Evolutionary conservation across 2,888 invertebrate species (phyloP).

Genomic region (Cosmorhoe ocellata): DNA sequence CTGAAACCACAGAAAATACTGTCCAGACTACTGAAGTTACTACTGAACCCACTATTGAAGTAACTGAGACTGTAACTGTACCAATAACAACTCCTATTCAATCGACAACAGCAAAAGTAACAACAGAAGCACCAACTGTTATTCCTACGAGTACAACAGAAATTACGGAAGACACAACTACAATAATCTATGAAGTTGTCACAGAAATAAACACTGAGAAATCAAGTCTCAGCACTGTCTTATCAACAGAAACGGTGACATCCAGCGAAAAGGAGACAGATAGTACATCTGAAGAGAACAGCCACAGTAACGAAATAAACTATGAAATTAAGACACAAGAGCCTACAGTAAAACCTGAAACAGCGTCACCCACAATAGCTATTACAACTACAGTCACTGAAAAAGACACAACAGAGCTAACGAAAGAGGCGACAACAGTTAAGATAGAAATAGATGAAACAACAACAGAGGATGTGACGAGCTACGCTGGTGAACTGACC

Average conservation of each 20-base stretch:
- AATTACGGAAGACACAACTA: conserved; percentile 49
- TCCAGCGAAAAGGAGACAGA: conserved; percentile 41
- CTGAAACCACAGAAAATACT: conserved; percentile 37
- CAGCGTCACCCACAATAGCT: conserved; percentile 5
- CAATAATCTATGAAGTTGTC: conserved; percentile 54
- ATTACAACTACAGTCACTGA: conserved; percentile 29
- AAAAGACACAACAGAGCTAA: conserved; percentile 16
- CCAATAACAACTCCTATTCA: conserved; percentile 10
- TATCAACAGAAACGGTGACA: conserved; percentile 39
- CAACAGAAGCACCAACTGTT: conserved; percentile 27
- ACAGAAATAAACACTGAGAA: conserved; percentile 64
- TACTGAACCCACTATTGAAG: conserved; percentile 22
- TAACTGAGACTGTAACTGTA: conserved; percentile 23
- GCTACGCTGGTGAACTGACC: conserved; percentile 56
- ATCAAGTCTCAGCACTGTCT: conserved; percentile 40
- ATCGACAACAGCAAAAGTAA: conserved; percentile 27
- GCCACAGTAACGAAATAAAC: conserved; percentile 66
- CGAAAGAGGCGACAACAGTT: conserved; percentile 32
- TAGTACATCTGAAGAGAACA: conserved; percentile 60
- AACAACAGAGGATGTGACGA: conserved; percentile 43
- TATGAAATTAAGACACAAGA: conserved; percentile 41
- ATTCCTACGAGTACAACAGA: conserved; percentile 42
- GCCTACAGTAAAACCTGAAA: conserved; percentile 17
- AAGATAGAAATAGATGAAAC: conserved; percentile 35
- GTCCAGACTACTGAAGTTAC: conserved; percentile 26